phyloP scores from a whole-genome alignment of 1,140 invertebrate genomes.

The Solen grandis region DNA sequence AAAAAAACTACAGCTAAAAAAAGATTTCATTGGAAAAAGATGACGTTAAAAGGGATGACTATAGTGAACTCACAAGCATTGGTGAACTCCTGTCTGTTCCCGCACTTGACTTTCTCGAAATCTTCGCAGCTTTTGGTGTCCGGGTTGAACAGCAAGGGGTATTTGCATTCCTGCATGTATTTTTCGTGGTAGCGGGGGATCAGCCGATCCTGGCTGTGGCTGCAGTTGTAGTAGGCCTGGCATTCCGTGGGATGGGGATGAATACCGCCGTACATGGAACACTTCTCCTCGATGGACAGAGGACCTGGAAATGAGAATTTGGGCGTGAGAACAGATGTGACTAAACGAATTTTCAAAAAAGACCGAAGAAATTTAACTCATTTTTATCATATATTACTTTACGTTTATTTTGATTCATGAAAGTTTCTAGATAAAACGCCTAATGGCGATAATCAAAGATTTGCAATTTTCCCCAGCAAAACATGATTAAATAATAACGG shows the following conservation, averaged over 20 bases:
- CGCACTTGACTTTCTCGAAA: slow-evolving; percentile 60
- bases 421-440: too few relatives aligned
- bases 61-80: slow-evolving; percentile 58
- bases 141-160: slow-evolving; percentile 61
- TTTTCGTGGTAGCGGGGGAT: slow-evolving; percentile 58
- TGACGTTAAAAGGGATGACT: not conserved
- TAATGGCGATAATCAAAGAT: too few relatives aligned
- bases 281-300: slow-evolving; percentile 39
- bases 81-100: slow-evolving; percentile 56
- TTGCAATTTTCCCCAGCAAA: too few relatives aligned
- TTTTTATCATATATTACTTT: too few relatives aligned
- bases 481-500: too few relatives aligned
- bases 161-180: slow-evolving; percentile 62
- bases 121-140: slow-evolving; percentile 54
- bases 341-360: too few relatives aligned
- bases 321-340: not conserved
- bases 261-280: slow-evolving; percentile 20
- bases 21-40: too few relatives aligned
- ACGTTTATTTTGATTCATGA: too few relatives aligned
- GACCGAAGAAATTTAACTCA: too few relatives aligned
- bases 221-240: slow-evolving; percentile 66
- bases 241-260: slow-evolving; percentile 63
- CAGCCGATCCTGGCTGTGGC: slow-evolving; percentile 11
- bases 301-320: slow-evolving; percentile 15
- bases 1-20: too few relatives aligned